phyloP scores from a whole-genome alignment of 1,140 invertebrate genomes.

The Drosophila rufa region DNA sequence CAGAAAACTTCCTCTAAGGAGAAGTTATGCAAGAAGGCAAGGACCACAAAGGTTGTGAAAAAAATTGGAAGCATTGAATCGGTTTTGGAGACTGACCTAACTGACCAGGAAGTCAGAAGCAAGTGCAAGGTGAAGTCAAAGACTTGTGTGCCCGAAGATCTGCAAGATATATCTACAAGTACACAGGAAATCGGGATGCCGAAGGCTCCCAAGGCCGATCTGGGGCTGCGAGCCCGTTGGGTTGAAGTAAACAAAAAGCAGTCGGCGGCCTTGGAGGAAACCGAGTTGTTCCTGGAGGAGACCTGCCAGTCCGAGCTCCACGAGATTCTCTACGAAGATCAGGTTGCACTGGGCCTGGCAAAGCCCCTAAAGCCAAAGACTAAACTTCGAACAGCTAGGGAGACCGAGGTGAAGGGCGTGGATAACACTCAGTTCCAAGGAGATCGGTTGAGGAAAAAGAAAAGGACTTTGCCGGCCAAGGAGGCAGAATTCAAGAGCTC shows the following conservation, averaged over 20 bases:
- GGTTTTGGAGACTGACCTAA: neutral
- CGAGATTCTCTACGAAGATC: conserved; percentile 18
- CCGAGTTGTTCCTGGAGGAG: conserved; percentile 44
- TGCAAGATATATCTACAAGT: conserved; percentile 1
- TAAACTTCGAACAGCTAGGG: neutral
- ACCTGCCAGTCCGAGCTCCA: conserved; percentile 23
- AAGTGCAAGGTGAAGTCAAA: conserved; percentile 22
- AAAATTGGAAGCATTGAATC: neutral
- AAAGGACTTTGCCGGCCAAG: neutral
- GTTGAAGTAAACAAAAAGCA: conserved; percentile 57
- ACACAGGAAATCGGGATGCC: neutral
- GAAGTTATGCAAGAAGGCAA: conserved; percentile 6
- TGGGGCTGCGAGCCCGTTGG: conserved; percentile 60
- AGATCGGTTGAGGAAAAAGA: neutral
- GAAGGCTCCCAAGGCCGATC: conserved; percentile 14
- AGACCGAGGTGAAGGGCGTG: neutral
- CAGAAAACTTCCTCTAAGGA: neutral
- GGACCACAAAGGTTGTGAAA: neutral
- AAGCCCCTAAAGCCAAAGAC: neutral
- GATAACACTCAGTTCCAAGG: neutral
- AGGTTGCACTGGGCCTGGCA: neutral
- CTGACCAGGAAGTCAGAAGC: neutral
- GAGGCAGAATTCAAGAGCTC: neutral
- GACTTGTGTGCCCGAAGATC: neutral
- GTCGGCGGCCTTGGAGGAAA: conserved; percentile 38